Base-by-base conservation (phyloP, 2,888 invertebrate species). In the Trileptium ribeirensis region DNA sequence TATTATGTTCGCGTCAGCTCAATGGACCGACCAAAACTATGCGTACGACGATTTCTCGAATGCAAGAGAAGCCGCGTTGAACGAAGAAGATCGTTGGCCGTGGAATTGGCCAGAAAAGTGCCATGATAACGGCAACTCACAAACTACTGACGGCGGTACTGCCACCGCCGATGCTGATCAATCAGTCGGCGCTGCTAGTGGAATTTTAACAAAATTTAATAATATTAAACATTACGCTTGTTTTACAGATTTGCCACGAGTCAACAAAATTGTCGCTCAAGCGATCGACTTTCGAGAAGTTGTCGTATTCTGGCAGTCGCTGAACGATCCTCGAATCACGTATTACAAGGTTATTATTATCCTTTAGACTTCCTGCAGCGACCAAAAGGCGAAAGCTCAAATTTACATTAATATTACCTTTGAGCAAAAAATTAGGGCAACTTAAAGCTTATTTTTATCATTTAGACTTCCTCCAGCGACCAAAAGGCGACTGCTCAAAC, bases 211-310 rank as follows among this genome's bases (percentile, higher is more conserved):
- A 24, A 51, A 8, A 51, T 15, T 8, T 24, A 24, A 24, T 51
- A 51, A 8, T 15, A 8, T 51, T 51, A 51, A 51, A 51, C 51
- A 51, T 51, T 24, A 8, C 24, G 51, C 8, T 70, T 70, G 37
- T 70, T 70, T 75, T 75, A n/a, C 38, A 75, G 77, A 75, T 36
- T 75, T 78, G 29, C 79, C 79, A 29, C 39, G 29, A 3, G 51
- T 64, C 3, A 33, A 40, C 2, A 24, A 33, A 29, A 40, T 78
- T 24, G 64, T 39, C 31, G 67, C 79, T 2, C 79, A 78, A 33
- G 51, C 79, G 29, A 67, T 78, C 38, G n/a, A n/a, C 31, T 24
- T 2, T 1, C 15, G 40, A 31, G n/a, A 8, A 64, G 79, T 64
- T 24, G 40, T 78, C 8, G 79, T 78, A 8, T 40, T 70, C 39